phyloP scores from a whole-genome alignment of 2,113 vertebrate species.

The Acrocephalus arundinaceus region DNA sequence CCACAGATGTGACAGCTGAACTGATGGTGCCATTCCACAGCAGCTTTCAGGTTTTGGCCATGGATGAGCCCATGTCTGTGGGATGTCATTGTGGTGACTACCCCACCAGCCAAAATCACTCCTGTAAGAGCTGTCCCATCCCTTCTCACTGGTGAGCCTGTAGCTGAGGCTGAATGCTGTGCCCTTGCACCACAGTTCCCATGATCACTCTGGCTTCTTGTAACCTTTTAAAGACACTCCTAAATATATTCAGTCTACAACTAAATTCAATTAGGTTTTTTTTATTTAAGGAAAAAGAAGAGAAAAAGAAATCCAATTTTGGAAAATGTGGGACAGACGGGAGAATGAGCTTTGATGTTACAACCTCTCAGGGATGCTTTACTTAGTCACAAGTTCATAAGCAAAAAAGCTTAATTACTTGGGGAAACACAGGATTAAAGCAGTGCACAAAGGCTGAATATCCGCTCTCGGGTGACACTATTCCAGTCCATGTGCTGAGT shows the following conservation, averaged over 20 bases:
- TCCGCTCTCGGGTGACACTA: slow-evolving; percentile 72
- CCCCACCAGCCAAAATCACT: neutral
- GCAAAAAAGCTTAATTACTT: slow-evolving; percentile 79
- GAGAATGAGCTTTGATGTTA: slow-evolving; percentile 79
- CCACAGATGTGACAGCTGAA: accelerated
- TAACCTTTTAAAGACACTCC: slow-evolving; percentile 60
- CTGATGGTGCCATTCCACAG: neutral
- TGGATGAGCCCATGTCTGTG: neutral
- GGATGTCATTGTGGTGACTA: accelerated
- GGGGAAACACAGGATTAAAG: slow-evolving; percentile 77
- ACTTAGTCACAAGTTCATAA: slow-evolving; percentile 84
- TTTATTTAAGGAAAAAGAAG: slow-evolving; percentile 51
- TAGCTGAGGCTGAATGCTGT: neutral
- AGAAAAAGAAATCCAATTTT: slow-evolving; percentile 89
- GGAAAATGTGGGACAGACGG: slow-evolving; percentile 62
- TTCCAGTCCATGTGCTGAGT: slow-evolving; percentile 70
- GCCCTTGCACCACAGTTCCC: slow-evolving; percentile 42
- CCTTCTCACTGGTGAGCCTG: neutral
- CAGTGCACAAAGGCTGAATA: slow-evolving; percentile 72
- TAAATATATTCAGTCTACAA: slow-evolving; percentile 69
- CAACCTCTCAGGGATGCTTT: slow-evolving; percentile 75
- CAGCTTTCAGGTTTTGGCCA: neutral
- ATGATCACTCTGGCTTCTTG: slow-evolving; percentile 52
- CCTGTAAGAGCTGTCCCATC: accelerated
- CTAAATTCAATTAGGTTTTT: slow-evolving; percentile 77